Evolutionary conservation across 2,797 vertebrate genomes (phyloP), one percentile per base, ranked within the genome.

Genomic region (Diceros bicornis): DNA sequence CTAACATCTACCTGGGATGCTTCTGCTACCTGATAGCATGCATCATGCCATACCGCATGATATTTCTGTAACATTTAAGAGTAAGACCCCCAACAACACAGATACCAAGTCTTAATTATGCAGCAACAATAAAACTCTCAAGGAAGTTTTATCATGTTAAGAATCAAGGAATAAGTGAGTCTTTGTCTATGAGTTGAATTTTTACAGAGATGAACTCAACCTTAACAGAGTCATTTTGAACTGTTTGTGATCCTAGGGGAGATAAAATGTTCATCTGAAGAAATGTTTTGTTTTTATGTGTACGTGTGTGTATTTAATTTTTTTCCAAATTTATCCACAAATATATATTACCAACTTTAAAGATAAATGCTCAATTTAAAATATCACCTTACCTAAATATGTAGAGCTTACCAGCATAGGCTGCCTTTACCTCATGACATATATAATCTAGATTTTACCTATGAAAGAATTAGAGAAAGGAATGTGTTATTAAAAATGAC

Each of bases 221-320:
- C 13, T n/a, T 86, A 94, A 75, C 23, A 72, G 29, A 83, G 61
- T 96, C 23, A 37, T 91, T 97, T 84, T 55, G 20, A 79, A 97
- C 44, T 82, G 9, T 37, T 37, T 89, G 18, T 64, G 47, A 25
- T 64, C 82, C 25, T 34, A 64, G 20, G 11, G 44, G 3, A 94
- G 75, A 79, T 55, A 82, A 85, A 59, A 9, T 37, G 23, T 84
- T 87, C 23, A 41, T 78, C 8, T 47, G 79, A 90, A 92, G 25
- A 91, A 62, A 72, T 12, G 3, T 55, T 87, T 14, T 85, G 6
- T 59, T 3, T 62, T 20, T 69, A 78, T 64, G 21, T 27, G 10
- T 91, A 20, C 52, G 7, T 88, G 29, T 57, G 6, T 59, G 7
- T 71, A 8, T 84, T 90, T 93, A 32, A 52, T 72, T 77, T 69